Conservation (phyloP, 2,797 vertebrate genomes). For the Simalia tracyae region DNA sequence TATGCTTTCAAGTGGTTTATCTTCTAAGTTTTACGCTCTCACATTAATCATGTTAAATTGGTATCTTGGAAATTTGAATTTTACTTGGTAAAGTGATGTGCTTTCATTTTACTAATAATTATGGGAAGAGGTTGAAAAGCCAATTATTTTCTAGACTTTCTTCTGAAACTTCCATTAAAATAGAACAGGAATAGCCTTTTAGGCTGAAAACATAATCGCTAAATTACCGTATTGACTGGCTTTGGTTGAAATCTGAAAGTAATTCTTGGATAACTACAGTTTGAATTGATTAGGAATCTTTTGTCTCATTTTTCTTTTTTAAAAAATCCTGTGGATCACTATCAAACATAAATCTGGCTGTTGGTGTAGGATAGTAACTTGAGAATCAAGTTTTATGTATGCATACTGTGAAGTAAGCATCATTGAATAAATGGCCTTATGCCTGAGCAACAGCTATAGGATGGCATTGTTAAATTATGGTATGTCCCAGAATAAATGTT, state of each 20-base stretch:
- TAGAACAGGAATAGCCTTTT: constrained; percentile 30
- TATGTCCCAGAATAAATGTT: neutral
- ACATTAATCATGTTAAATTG: constrained; percentile 1
- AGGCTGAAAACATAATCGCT: constrained; percentile 20
- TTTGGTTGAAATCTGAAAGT: constrained; percentile 48
- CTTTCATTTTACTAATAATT: constrained; percentile 26
- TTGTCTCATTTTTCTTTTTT: neutral
- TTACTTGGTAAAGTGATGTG: neutral
- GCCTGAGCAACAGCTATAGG: neutral
- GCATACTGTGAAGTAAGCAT: neutral
- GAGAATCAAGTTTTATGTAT: neutral
- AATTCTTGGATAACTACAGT: constrained; percentile 36
- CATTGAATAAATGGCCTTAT: neutral
- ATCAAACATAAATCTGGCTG: neutral
- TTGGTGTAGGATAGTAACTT: neutral
- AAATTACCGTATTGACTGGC: constrained; percentile 15
- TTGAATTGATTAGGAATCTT: constrained; percentile 45
- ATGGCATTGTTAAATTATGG: neutral
- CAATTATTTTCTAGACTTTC: constrained; percentile 35
- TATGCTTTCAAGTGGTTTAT: neutral
- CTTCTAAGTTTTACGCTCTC: constrained; percentile 18
- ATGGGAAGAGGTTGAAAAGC: constrained; percentile 24
- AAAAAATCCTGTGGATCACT: neutral
- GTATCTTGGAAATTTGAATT: constrained; percentile 4
- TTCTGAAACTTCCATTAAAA: constrained; percentile 44